These are phyloP conservation scores for Microctenopoma steveboyesi DNA, from an alignment of 2,797 vertebrate genomes.

Conservation along the genomic window DNA sequence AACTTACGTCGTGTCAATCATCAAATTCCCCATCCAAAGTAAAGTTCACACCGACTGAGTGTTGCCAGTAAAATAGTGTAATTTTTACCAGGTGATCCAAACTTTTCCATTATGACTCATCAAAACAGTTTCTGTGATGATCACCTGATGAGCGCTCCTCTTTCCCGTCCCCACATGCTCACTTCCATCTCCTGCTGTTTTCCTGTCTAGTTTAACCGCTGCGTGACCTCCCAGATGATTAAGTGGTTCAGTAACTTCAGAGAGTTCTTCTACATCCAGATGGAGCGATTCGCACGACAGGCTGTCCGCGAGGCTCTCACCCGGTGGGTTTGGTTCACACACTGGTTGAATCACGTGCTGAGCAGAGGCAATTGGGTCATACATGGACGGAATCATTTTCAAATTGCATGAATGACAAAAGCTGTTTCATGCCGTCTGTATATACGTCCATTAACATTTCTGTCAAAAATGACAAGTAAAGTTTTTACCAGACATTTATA, in stretches of 20 bases:
- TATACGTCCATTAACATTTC: background rate
- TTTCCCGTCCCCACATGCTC: conserved; percentile 18
- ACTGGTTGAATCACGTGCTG: conserved; percentile 5
- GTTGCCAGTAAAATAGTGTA: too few species aligned
- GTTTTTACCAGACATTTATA: too few species aligned
- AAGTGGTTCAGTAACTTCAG: conserved; percentile 90
- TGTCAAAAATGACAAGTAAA: too few species aligned
- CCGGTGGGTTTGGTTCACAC: conserved; percentile 63
- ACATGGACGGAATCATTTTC: too few species aligned
- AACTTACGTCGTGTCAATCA: too few species aligned
- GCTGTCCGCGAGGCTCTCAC: conserved; percentile 82
- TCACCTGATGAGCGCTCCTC: background rate
- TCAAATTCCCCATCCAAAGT: too few species aligned
- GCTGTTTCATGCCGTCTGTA: too few species aligned
- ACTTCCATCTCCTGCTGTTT: conserved; percentile 29
- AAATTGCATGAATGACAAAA: too few species aligned
- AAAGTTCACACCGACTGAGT: too few species aligned
- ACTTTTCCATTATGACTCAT: background rate
- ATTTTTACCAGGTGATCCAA: background rate
- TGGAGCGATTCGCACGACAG: conserved; percentile 87
- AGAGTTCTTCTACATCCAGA: conserved; percentile 90
- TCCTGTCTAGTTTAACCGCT: conserved; percentile 82
- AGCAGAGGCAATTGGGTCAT: conserved; percentile 13
- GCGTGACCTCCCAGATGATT: conserved; percentile 88
- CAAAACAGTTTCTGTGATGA: background rate